Evolutionary conservation across 2,888 invertebrate genomes (phyloP).

Genomic region (Clitarchus hookeri): DNA sequence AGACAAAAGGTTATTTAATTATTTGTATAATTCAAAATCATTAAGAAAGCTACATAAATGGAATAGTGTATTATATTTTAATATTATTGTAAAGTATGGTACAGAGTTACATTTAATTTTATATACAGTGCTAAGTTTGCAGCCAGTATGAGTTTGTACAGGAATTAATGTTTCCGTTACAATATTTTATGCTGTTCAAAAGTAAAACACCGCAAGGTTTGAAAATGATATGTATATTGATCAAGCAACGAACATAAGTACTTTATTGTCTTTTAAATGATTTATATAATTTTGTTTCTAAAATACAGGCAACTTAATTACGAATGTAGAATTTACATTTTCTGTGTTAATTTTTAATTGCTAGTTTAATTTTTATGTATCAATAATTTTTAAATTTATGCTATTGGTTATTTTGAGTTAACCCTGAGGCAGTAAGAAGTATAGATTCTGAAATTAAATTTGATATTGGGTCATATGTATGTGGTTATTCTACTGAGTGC

Average conservation of each 20-base stretch:
- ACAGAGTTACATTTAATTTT: background rate
- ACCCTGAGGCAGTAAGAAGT: background rate
- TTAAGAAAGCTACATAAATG: background rate
- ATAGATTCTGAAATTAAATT: background rate
- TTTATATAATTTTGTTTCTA: background rate
- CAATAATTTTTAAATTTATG: background rate
- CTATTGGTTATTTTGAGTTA: background rate
- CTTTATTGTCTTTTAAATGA: background rate
- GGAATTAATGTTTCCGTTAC: background rate
- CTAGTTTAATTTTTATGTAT: background rate
- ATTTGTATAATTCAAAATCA: background rate
- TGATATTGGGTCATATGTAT: background rate
- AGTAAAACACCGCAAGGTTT: background rate
- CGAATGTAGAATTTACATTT: too few species aligned
- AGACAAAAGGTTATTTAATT: background rate
- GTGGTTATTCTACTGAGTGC: background rate
- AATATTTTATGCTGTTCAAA: background rate
- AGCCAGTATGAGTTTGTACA: background rate
- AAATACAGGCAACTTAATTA: too few species aligned
- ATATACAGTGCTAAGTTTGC: background rate
- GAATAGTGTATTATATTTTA: background rate
- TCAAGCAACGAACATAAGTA: background rate
- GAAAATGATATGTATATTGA: background rate
- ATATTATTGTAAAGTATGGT: background rate
- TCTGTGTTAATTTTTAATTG: background rate